Percentiles rank a stretch among this genome's conserved stretches.
These are phyloP conservation scores for Periparus ater DNA, from an alignment of 2,797 vertebrate species.

Conservation along the genomic window DNA sequence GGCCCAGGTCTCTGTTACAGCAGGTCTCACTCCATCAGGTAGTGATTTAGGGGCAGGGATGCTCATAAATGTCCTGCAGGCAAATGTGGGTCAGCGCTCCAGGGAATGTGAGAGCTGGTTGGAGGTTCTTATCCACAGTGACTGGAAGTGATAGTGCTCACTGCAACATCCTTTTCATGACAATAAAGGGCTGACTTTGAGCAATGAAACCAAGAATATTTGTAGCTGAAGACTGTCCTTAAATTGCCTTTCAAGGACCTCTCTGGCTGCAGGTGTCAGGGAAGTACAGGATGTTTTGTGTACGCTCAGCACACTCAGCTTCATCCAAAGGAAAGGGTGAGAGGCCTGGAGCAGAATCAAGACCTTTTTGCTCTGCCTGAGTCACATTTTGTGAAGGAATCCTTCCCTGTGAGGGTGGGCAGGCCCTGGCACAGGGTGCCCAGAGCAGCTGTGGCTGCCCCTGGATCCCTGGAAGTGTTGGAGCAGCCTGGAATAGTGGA, in stretches of 20 bases:
- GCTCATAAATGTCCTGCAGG: background rate
- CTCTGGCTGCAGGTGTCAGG: background rate
- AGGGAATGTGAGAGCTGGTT: background rate
- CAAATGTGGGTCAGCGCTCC: background rate
- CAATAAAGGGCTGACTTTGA: background rate
- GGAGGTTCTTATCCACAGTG: background rate
- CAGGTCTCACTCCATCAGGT: background rate
- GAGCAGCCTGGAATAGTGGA: accelerated
- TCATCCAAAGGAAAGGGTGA: background rate
- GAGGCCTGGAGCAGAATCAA: background rate
- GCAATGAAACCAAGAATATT: background rate
- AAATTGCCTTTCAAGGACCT: background rate
- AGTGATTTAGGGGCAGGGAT: background rate
- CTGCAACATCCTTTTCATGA: background rate
- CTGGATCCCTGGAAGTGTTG: background rate
- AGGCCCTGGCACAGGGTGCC: background rate
- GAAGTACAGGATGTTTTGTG: background rate
- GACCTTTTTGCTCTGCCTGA: background rate
- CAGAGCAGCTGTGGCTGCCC: background rate
- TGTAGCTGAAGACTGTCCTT: background rate
- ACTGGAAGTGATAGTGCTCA: background rate
- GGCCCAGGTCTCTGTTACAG: background rate
- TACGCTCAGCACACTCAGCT: accelerated
- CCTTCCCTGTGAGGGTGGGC: accelerated
- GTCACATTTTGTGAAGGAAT: background rate